Percentiles rank a stretch among this genome's conserved stretches.
phyloP scores from a whole-genome alignment of 2,113 vertebrate genomes.

The Cebidichthys violaceus region DNA sequence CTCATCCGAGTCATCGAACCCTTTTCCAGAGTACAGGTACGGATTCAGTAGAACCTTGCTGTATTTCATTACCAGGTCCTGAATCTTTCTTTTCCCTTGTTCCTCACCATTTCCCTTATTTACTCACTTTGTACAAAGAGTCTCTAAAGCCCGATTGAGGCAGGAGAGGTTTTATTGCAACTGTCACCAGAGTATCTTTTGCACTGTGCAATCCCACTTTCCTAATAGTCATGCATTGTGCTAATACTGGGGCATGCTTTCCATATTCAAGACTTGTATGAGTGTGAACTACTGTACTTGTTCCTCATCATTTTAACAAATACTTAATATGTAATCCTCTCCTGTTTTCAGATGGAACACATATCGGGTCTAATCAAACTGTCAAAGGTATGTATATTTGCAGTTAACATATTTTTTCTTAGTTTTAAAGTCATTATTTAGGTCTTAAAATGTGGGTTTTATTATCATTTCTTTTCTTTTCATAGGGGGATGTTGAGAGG shows the following conservation, averaged over 20 bases:
- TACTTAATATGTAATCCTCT: neutral
- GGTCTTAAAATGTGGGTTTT: neutral
- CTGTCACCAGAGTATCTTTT: too few relatives aligned
- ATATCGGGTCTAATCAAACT: conserved; percentile 98
- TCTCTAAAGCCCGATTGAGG: too few relatives aligned
- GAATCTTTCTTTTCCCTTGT: neutral
- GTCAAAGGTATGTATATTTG: conserved; percentile 88
- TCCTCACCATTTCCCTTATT: too few relatives aligned
- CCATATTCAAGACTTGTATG: neutral
- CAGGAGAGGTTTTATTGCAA: too few relatives aligned
- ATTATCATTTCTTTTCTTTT: neutral
- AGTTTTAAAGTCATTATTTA: neutral
- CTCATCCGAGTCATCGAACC: conserved; percentile 99
- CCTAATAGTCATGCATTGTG: neutral
- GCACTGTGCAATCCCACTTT: neutral
- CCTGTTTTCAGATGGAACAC: conserved; percentile 91
- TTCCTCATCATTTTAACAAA: neutral
- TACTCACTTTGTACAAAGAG: too few relatives aligned
- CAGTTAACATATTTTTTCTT: fast-evolving
- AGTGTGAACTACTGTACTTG: neutral
- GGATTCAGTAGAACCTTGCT: neutral
- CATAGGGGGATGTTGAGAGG: conserved; percentile 96
- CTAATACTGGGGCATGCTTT: too few relatives aligned
- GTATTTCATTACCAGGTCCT: neutral
- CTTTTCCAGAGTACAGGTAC: conserved; percentile 98